These are phyloP conservation scores for Bettongia penicillata DNA, from an alignment of 2,113 vertebrate genomes.

Conservation along the genomic window DNA sequence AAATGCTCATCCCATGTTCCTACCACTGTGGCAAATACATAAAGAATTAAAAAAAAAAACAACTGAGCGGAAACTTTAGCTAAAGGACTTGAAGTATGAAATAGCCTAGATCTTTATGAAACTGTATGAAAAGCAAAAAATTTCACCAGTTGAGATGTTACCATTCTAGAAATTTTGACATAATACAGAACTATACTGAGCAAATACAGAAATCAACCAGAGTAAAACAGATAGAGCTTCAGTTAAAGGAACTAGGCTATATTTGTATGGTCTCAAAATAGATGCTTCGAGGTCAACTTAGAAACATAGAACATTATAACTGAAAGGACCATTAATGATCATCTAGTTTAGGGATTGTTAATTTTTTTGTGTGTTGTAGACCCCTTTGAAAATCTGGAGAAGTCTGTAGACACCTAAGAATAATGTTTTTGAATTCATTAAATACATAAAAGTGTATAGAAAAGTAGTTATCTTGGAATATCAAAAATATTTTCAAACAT, in stretches of 20 bases:
- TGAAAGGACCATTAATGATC: neutral
- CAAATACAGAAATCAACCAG: slow-evolving; percentile 1
- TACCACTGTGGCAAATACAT: neutral
- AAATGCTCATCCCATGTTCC: neutral
- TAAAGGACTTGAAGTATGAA: neutral
- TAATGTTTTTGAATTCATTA: neutral
- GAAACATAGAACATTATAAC: neutral
- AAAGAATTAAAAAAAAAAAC: neutral
- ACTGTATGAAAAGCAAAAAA: slow-evolving; percentile 44
- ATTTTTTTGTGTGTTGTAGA: neutral
- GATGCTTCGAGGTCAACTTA: neutral
- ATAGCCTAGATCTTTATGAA: neutral
- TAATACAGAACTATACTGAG: neutral
- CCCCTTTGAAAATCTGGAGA: too few relatives aligned
- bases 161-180: neutral
- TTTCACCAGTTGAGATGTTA: slow-evolving; percentile 16
- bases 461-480: neutral
- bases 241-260: neutral
- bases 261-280: too few relatives aligned
- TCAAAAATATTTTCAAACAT: neutral
- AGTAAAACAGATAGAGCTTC: slow-evolving; percentile 6
- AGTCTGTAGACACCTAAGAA: neutral
- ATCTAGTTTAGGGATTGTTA: neutral
- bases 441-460: neutral
- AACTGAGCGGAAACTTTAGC: slow-evolving; percentile 13